phyloP scores from a whole-genome alignment of 2,888 invertebrate genomes.

The Himalopsyche tibetana region DNA sequence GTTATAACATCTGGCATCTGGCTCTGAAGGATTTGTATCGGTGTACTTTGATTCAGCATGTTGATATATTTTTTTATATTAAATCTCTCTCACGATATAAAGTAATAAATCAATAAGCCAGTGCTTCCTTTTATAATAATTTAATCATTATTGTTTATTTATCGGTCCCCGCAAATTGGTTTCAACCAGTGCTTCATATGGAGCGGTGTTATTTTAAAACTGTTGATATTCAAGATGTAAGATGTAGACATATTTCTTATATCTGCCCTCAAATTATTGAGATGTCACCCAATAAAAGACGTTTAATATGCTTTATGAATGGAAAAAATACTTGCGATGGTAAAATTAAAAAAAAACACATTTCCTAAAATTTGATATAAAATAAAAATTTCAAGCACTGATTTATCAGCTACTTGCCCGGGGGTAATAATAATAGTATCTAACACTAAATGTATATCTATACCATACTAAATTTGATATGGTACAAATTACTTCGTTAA shows the following conservation, averaged over 20 bases:
- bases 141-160: slow-evolving; percentile 55
- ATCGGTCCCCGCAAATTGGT: slow-evolving; percentile 47
- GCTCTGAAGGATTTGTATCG: background rate
- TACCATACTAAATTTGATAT: slow-evolving; percentile 5
- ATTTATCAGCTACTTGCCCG: background rate
- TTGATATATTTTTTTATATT: background rate
- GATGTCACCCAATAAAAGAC: too few relatives aligned
- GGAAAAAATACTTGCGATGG: too few relatives aligned
- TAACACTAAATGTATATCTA: background rate
- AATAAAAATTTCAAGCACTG: slow-evolving; percentile 6
- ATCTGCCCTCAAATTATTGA: too few relatives aligned
- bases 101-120: slow-evolving; percentile 48
- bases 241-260: too few relatives aligned
- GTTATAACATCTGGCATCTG: too few relatives aligned
- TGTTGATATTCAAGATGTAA: too few relatives aligned
- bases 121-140: slow-evolving; percentile 48
- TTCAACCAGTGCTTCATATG: background rate
- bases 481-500: slow-evolving; percentile 16
- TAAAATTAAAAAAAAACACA: too few relatives aligned
- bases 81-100: background rate
- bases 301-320: too few relatives aligned
- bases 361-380: too few relatives aligned
- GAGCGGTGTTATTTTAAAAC: background rate
- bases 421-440: slow-evolving; percentile 50
- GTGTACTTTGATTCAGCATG: background rate